These are phyloP conservation scores for Dromas ardeola DNA, from an alignment of 2,113 vertebrate species.

Conservation along the genomic window DNA sequence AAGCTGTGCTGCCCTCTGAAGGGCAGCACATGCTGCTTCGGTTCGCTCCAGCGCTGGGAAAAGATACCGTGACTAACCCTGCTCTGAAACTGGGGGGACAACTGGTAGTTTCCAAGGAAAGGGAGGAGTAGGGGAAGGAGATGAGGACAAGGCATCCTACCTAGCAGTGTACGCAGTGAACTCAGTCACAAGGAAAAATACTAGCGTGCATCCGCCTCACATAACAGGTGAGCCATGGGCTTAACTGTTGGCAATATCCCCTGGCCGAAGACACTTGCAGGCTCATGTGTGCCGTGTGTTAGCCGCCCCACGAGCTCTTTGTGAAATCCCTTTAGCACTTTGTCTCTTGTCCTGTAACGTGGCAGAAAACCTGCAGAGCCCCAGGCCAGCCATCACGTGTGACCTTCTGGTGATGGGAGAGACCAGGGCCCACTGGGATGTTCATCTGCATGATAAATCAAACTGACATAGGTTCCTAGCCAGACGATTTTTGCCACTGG, in stretches of 20 bases:
- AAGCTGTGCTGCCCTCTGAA: not conserved
- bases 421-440: not conserved
- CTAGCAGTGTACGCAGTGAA: not conserved
- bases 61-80: not conserved
- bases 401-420: not conserved
- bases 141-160: not conserved
- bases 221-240: not conserved
- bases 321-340: not conserved
- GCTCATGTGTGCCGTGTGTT: not conserved
- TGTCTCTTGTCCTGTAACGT: accelerated
- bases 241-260: not conserved
- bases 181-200: not conserved
- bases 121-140: not conserved
- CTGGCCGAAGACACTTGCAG: not conserved
- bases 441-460: not conserved
- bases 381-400: too few species aligned
- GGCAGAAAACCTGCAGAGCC: not conserved
- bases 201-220: not conserved
- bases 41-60: not conserved
- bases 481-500: not conserved
- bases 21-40: not conserved
- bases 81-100: not conserved
- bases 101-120: not conserved
- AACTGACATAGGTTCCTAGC: not conserved
- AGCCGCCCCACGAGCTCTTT: not conserved